Evolutionary conservation across 2,113 vertebrate species (phyloP).

Genomic region (Puntigrus tetrazona): DNA sequence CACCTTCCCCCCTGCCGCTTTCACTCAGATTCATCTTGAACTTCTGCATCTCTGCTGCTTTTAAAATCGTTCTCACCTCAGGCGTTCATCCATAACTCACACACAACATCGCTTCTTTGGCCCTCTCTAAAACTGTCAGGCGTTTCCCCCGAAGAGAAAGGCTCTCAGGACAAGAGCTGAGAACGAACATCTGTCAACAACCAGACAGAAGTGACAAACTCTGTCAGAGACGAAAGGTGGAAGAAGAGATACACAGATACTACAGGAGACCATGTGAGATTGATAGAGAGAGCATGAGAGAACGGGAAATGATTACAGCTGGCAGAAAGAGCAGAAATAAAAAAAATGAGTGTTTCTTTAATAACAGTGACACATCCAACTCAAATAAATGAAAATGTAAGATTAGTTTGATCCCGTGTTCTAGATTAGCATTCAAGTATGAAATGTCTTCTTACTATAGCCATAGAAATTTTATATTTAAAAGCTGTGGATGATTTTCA

Average conservation of each 20-base stretch:
- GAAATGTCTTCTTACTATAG: too few species aligned
- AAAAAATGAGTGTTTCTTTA: neutral
- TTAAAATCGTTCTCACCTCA: slow-evolving; percentile 12
- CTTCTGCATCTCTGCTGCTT: neutral
- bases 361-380: neutral
- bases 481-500: too few species aligned
- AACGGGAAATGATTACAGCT: neutral
- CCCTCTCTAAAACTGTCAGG: neutral
- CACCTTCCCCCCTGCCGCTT: neutral
- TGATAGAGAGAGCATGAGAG: neutral
- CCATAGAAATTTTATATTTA: too few species aligned
- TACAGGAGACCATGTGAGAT: neutral
- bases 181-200: slow-evolving; percentile 2
- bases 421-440: neutral
- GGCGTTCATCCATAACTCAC: slow-evolving; percentile 6
- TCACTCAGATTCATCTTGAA: neutral
- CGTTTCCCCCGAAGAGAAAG: neutral
- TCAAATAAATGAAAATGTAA: neutral
- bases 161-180: slow-evolving; percentile 5
- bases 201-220: neutral
- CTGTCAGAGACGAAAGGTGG: neutral
- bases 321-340: neutral
- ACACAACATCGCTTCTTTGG: slow-evolving; percentile 1
- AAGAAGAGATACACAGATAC: neutral
- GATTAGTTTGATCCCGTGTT: neutral